Percentiles rank a stretch among this genome's conserved stretches.
These are phyloP conservation scores for Iselma pallidipennis DNA, from an alignment of 2,888 invertebrate species.

Conservation along the genomic window DNA sequence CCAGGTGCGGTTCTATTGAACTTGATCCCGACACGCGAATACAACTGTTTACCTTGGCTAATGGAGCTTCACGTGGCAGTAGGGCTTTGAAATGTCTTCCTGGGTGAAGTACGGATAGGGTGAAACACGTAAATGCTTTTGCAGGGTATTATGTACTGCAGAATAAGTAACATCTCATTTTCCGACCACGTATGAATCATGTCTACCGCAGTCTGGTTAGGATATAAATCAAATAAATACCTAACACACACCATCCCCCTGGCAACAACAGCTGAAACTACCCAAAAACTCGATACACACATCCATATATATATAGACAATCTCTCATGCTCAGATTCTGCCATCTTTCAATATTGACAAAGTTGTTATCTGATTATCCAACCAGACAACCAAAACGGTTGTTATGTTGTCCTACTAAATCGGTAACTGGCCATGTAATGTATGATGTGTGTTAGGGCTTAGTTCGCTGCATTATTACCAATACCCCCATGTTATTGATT, in stretches of 20 bases:
- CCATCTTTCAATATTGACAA: slow-evolving; percentile 25
- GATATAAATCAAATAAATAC: slow-evolving; percentile 31
- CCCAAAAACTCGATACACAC: slow-evolving; percentile 10
- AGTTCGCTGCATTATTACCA: background rate
- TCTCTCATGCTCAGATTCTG: slow-evolving; percentile 9
- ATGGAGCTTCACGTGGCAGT: slow-evolving; percentile 34
- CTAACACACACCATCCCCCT: background rate
- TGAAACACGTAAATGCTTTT: slow-evolving; percentile 37
- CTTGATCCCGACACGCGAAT: slow-evolving; percentile 34
- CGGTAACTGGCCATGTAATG: background rate
- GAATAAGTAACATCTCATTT: slow-evolving; percentile 33
- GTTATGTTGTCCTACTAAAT: background rate
- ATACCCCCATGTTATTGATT: background rate
- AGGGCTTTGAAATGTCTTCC: slow-evolving; percentile 33
- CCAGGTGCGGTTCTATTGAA: slow-evolving; percentile 31
- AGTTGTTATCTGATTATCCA: background rate
- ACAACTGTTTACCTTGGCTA: slow-evolving; percentile 34
- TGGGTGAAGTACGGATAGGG: slow-evolving; percentile 28
- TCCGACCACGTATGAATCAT: slow-evolving; percentile 30
- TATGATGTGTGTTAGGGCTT: background rate
- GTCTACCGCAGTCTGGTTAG: slow-evolving; percentile 14
- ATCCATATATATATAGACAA: slow-evolving; percentile 10
- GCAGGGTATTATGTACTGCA: slow-evolving; percentile 30
- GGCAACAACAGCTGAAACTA: slow-evolving; percentile 5
- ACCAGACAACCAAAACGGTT: background rate